Percentiles rank a stretch among this genome's conserved stretches.
phyloP scores from a whole-genome alignment of 2,113 vertebrate species.

The Paramormyrops kingsleyae region DNA sequence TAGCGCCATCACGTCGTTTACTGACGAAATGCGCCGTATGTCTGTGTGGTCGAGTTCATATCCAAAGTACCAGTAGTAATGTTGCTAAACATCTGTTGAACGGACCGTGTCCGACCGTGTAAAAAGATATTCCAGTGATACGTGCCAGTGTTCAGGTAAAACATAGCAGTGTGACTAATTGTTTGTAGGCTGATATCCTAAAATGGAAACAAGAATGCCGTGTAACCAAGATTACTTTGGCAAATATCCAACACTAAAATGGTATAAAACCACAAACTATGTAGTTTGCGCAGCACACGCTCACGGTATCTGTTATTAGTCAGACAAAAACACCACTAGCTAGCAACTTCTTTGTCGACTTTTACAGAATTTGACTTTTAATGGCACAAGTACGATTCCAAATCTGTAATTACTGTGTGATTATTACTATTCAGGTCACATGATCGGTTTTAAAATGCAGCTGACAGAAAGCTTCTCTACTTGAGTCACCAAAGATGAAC shows the following conservation, averaged over 20 bases:
- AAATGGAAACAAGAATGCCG: not conserved
- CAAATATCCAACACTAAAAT: not conserved
- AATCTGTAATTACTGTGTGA: not conserved
- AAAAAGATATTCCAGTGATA: not conserved
- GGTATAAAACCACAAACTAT: not conserved
- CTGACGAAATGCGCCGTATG: conserved; percentile 41
- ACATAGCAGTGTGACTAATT: not conserved
- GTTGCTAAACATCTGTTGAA: not conserved
- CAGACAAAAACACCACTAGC: not conserved
- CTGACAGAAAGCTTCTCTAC: not conserved
- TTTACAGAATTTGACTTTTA: not conserved
- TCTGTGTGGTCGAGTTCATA: not conserved
- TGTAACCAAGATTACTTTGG: not conserved
- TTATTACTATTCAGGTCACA: not conserved
- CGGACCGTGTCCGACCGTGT: not conserved
- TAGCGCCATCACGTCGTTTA: conserved; percentile 47
- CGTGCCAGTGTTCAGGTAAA: not conserved
- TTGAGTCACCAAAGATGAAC: not conserved
- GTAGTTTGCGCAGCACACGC: not conserved
- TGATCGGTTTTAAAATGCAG: not conserved
- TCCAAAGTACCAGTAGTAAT: not conserved
- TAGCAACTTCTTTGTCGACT: not conserved
- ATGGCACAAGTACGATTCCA: not conserved
- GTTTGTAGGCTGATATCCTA: not conserved
- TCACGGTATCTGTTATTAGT: not conserved